phyloP scores from a whole-genome alignment of 1,140 invertebrate species.

The Streblospio benedicti region DNA sequence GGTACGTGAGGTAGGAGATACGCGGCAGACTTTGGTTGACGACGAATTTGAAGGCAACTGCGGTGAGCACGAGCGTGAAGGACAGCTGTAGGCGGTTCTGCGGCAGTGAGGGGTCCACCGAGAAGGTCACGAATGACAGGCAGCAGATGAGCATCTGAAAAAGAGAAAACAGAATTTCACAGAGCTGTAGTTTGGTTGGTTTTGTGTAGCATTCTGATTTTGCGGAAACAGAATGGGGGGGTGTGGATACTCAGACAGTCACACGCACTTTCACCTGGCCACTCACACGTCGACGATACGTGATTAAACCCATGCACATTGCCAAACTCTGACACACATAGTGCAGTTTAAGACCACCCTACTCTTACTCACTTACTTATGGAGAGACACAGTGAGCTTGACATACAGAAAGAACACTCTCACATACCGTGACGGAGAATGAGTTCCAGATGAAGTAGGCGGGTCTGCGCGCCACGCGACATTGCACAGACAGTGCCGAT shows the following conservation, averaged over 20 bases:
- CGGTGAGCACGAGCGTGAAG: constrained; percentile 18
- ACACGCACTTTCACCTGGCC: too few relatives aligned
- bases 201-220: too few relatives aligned
- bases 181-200: too few relatives aligned
- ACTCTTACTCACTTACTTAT: too few relatives aligned
- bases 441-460: constrained; percentile 26
- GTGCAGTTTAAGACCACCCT: too few relatives aligned
- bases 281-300: too few relatives aligned
- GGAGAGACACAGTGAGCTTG: too few relatives aligned
- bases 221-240: too few relatives aligned
- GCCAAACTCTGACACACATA: not conserved
- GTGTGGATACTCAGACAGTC: too few relatives aligned
- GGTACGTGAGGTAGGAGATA: constrained; percentile 18
- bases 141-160: constrained; percentile 29
- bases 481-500: constrained; percentile 12
- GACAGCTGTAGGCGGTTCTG: constrained; percentile 20
- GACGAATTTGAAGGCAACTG: constrained; percentile 19
- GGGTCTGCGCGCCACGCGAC: constrained; percentile 17
- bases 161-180: constrained; percentile 9
- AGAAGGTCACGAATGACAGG: constrained; percentile 22
- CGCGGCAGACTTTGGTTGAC: constrained; percentile 16
- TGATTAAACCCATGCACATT: not conserved
- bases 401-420: not conserved
- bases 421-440: constrained; percentile 20
- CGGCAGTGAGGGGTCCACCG: constrained; percentile 13